Base-by-base conservation (phyloP, 2,797 vertebrate genomes). In the Rhinatrema bivittatum region DNA sequence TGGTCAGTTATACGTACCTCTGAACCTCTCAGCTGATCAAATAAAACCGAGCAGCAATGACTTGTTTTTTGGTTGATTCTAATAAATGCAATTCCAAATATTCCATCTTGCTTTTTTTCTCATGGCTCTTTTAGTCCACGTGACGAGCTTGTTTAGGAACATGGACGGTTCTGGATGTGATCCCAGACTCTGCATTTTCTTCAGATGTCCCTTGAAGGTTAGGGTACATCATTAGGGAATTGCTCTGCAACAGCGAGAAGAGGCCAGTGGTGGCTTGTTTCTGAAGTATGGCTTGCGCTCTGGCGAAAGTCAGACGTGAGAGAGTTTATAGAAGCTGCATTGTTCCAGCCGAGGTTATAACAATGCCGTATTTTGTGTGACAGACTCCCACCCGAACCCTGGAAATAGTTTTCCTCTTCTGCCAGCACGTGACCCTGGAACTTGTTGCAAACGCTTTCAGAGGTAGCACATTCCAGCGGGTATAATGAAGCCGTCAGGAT, bases 191-290 rank as follows among this genome's bases (percentile, higher is more conserved):
- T 50, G 53, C 65, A 56, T 53, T 70, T 49, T 52, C 64, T 70
- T 68, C 63, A 44, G 53, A 64, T 60, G 51, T 65, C 70, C 47
- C 57, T 72, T 53, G 50, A 64, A 67, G 62, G 60, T 68, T 59
- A 56, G 55, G 60, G 44, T 42, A 52, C 50, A 62, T 53, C 41
- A 35, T 45, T 42, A 38, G 27, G 50, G 59, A 49, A 56, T 56
- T 61, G 54, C 61, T 66, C 51, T 53, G 55, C 20, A 45, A 42
- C 37, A 52, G 52, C 50, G 56, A 54, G 35, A 28, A 24, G 62
- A 45, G 23, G 49, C 40, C 64, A 46, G 56, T 62, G 58, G 37
- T 47, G 61, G 57, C 31, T 53, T 58, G 47, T 47, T 58, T 43
- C 54, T 50, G 39, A 57, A 41, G 61, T 42, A 53, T 29, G 39